These are phyloP conservation scores for Aptenodytes forsteri DNA, from an alignment of 2,113 vertebrate species.

Conservation along the genomic window DNA sequence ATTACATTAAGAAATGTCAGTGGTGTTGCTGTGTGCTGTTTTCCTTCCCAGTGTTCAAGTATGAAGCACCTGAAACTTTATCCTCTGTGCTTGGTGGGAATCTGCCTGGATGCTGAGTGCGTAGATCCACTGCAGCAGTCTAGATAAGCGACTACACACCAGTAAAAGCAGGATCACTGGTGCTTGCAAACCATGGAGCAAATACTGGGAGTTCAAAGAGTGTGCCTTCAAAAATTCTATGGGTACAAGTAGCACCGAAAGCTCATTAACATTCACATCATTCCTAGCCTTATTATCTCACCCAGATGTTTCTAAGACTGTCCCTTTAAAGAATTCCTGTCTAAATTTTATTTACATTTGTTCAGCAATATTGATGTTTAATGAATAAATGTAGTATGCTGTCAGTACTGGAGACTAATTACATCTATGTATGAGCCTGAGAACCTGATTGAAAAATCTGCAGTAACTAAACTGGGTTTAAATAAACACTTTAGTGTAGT, in stretches of 20 bases:
- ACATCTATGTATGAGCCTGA: constrained; percentile 78
- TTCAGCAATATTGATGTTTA: constrained; percentile 82
- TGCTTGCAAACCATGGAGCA: background rate
- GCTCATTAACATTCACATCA: constrained; percentile 72
- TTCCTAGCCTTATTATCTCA: constrained; percentile 69
- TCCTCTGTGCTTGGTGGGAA: background rate
- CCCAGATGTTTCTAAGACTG: constrained; percentile 81
- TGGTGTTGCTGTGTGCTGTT: background rate
- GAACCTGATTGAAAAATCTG: constrained; percentile 84
- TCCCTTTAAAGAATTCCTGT: constrained; percentile 79
- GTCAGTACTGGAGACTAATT: constrained; percentile 84
- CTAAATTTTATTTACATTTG: constrained; percentile 84
- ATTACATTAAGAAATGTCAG: background rate
- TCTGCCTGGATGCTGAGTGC: background rate
- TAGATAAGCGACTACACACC: background rate
- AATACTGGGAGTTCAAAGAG: background rate
- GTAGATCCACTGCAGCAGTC: background rate
- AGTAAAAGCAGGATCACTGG: background rate
- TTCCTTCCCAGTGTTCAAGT: background rate
- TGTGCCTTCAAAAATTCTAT: constrained; percentile 22
- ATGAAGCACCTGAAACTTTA: background rate
- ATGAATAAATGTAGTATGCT: constrained; percentile 82
- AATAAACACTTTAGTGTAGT: constrained; percentile 98
- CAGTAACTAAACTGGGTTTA: constrained; percentile 89
- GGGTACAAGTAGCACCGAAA: constrained; percentile 2